Evolutionary conservation across 2,113 vertebrate species (phyloP).

Genomic region (Hirundichthys speculiger): DNA sequence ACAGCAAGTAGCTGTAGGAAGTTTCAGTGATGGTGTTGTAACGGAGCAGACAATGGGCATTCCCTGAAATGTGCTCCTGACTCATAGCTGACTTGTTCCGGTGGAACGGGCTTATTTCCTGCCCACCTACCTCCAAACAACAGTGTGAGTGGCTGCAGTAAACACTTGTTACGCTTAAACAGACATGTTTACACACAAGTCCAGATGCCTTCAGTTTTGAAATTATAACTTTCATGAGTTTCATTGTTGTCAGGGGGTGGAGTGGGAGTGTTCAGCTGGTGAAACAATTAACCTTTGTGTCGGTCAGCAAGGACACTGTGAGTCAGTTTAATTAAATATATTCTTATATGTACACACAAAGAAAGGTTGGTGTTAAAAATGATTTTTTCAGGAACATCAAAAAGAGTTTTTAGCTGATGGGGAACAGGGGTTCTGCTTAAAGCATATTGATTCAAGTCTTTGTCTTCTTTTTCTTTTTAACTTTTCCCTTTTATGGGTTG

Average conservation of each 20-base stretch:
- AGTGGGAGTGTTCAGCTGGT: too few species aligned
- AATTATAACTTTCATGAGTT: constrained; percentile 19
- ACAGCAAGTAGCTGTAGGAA: neutral
- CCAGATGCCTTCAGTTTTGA: neutral
- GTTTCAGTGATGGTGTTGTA: constrained; percentile 22
- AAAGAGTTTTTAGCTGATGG: too few species aligned
- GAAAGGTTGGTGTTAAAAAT: too few species aligned
- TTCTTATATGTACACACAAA: too few species aligned
- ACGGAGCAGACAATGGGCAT: constrained; percentile 52
- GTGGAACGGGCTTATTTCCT: constrained; percentile 56
- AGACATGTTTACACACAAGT: neutral
- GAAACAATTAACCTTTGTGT: too few species aligned
- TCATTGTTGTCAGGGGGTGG: neutral
- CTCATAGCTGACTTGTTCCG: constrained; percentile 41
- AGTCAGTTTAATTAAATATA: too few species aligned
- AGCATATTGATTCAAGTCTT: too few species aligned
- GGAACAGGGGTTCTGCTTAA: too few species aligned
- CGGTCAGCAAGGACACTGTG: neutral
- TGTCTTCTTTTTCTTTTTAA: too few species aligned
- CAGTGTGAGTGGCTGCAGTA: constrained; percentile 44
- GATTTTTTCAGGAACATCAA: neutral
- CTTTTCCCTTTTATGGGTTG: too few species aligned
- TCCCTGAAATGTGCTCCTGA: constrained; percentile 55
- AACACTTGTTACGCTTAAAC: constrained; percentile 33
- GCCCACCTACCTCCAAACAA: constrained; percentile 32